Evolutionary conservation across 2,797 vertebrate genomes (phyloP).

Genomic region (Paramormyrops hopkinsi): DNA sequence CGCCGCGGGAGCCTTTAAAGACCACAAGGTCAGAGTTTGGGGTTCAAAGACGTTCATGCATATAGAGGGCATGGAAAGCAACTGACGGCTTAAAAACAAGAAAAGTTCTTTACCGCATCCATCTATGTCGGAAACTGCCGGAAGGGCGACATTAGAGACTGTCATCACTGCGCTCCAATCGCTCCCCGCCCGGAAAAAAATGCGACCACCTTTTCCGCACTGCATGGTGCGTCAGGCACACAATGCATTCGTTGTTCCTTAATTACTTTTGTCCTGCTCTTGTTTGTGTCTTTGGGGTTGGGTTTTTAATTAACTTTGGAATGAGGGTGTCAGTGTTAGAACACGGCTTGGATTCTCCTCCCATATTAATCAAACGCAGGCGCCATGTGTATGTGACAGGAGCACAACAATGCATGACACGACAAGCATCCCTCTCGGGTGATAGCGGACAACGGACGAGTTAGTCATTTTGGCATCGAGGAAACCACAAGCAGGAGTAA

Average conservation of each 20-base stretch:
- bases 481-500: not conserved
- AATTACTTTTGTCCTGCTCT: slow-evolving; percentile 16
- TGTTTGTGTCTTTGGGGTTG: slow-evolving; percentile 19
- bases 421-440: not conserved
- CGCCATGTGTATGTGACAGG: not conserved
- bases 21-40: not conserved
- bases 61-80: slow-evolving; percentile 2
- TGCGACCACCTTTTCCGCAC: not conserved
- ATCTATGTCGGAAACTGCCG: slow-evolving; percentile 42
- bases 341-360: not conserved
- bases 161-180: slow-evolving; percentile 26
- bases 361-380: not conserved
- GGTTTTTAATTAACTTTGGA: slow-evolving; percentile 29
- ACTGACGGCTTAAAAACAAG: slow-evolving; percentile 24
- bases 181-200: slow-evolving; percentile 11
- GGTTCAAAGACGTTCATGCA: not conserved
- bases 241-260: not conserved
- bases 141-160: slow-evolving; percentile 33
- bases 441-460: not conserved
- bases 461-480: not conserved
- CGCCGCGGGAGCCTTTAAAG: not conserved
- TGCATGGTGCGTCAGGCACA: not conserved
- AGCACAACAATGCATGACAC: not conserved
- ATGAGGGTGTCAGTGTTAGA: not conserved
- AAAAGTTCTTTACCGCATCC: slow-evolving; percentile 45